Evolutionary conservation across 2,113 vertebrate genomes (phyloP), one percentile per base, ranked within the genome.

Genomic region (Sitta europaea): DNA sequence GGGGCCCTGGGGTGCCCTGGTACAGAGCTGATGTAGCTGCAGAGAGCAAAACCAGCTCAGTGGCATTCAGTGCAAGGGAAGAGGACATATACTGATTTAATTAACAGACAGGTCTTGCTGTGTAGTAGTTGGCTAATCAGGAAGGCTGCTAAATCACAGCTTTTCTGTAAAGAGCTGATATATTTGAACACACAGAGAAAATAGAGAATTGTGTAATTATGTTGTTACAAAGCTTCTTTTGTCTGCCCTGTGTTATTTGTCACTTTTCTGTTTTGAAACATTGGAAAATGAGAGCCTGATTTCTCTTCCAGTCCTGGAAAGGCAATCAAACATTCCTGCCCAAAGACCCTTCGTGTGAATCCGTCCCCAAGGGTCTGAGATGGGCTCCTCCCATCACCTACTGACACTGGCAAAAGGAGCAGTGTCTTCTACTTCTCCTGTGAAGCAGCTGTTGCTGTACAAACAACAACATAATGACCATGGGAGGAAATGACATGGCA

Each of bases 21-120:
- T 11, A 22, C 29, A 61, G n/a, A 81, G 19, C 24, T 1, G 0
- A 0, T 4, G 4, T 24, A 28, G 17, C 23, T 35, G 51, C 9
- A 12, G 12, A 53, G 65, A 70, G 65, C 38, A 84, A 61, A 43
- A 23, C 5, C 36, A 65, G 14, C 6, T 29, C 19, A 9, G 42
- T 9, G 23, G 51, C 54, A 31, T 79, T 76, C 71, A 23, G 1
- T 72, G 35, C 23, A 45, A 55, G 36, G 35, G 48, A 36, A 70
- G 81, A 73, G 29, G 21, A 50, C 58, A 57, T 40, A 72, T 63
- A 19, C 3, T 62, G 43, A 24, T 18, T 38, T 67, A 79, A 92
- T 48, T 65, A 85, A 31, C 59, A 66, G 50, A 38, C 5, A 80
- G 13, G 40, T 63, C 43, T 43, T 68, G 23, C 82, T 67, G 12